Percentiles rank a stretch among this genome's conserved stretches.
These are phyloP conservation scores for Columba livia DNA, from an alignment of 2,113 vertebrate genomes.

Conservation along the genomic window DNA sequence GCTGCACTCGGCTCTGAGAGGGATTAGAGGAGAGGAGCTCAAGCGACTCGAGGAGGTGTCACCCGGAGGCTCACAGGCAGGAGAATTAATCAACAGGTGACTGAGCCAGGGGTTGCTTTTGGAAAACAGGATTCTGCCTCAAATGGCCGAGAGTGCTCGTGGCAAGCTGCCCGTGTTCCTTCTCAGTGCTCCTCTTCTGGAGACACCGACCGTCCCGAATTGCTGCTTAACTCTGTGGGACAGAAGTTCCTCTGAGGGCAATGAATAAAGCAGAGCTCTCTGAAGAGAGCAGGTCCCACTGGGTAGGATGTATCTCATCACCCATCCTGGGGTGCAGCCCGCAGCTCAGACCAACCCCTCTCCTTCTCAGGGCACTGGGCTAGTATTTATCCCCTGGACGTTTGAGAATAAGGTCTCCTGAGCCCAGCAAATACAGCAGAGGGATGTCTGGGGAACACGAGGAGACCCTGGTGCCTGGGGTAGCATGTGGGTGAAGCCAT, in stretches of 20 bases:
- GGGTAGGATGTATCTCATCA: not conserved
- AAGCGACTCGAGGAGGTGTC: not conserved
- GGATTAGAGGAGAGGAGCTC: not conserved
- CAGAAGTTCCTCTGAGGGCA: rapidly evolving
- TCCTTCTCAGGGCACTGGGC: rapidly evolving
- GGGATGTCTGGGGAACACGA: rapidly evolving
- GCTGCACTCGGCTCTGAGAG: not conserved
- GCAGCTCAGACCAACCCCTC: not conserved
- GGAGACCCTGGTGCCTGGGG: rapidly evolving
- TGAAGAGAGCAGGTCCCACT: rapidly evolving
- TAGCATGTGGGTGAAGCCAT: rapidly evolving
- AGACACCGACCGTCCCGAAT: rapidly evolving
- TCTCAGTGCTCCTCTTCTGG: rapidly evolving
- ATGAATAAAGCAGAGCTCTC: not conserved
- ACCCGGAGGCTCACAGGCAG: rapidly evolving
- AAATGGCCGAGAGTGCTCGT: rapidly evolving
- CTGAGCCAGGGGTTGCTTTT: not conserved
- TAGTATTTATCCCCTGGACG: rapidly evolving
- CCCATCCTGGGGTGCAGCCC: not conserved
- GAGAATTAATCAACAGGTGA: not conserved
- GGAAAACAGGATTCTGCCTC: not conserved
- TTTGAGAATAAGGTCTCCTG: rapidly evolving
- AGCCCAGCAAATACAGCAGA: not conserved
- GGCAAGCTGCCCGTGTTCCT: rapidly evolving
- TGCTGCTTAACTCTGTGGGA: not conserved